phyloP scores from a whole-genome alignment of 2,888 invertebrate genomes.

The Dastarcus helophoroides region DNA sequence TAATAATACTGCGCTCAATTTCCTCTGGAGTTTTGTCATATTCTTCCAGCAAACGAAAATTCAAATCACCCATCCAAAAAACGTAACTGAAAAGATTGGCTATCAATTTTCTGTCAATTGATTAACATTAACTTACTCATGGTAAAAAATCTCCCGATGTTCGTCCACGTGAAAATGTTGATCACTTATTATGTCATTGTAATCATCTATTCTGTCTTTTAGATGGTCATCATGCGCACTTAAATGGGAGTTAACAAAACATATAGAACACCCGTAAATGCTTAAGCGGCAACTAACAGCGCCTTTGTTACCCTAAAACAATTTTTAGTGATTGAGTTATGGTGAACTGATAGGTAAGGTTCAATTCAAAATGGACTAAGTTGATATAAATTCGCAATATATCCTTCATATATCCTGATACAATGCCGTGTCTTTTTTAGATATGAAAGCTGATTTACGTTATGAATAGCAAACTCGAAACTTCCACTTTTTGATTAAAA shows the following conservation, averaged over 20 bases:
- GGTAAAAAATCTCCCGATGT: conserved; percentile 76
- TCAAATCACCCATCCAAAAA: conserved; percentile 86
- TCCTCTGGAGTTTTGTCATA: conserved; percentile 50
- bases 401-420: too few relatives aligned
- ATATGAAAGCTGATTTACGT: too few relatives aligned
- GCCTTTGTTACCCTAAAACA: conserved; percentile 90
- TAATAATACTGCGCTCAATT: conserved; percentile 53
- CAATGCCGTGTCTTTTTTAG: too few relatives aligned
- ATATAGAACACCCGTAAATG: conserved; percentile 77
- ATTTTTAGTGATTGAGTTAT: too few relatives aligned
- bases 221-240: conserved; percentile 80
- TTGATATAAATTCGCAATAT: too few relatives aligned
- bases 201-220: conserved; percentile 78
- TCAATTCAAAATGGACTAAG: too few relatives aligned
- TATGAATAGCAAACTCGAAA: too few relatives aligned
- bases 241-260: conserved; percentile 81
- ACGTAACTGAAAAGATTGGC: conserved; percentile 55
- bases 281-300: conserved; percentile 81
- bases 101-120: not conserved
- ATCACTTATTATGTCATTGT: conserved; percentile 72
- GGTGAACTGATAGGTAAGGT: too few relatives aligned
- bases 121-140: conserved; percentile 61
- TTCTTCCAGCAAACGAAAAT: conserved; percentile 67
- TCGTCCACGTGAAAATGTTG: conserved; percentile 69
- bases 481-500: too few relatives aligned